phyloP scores from a whole-genome alignment of 2,113 vertebrate species.

The Budorcas taxicolor region DNA sequence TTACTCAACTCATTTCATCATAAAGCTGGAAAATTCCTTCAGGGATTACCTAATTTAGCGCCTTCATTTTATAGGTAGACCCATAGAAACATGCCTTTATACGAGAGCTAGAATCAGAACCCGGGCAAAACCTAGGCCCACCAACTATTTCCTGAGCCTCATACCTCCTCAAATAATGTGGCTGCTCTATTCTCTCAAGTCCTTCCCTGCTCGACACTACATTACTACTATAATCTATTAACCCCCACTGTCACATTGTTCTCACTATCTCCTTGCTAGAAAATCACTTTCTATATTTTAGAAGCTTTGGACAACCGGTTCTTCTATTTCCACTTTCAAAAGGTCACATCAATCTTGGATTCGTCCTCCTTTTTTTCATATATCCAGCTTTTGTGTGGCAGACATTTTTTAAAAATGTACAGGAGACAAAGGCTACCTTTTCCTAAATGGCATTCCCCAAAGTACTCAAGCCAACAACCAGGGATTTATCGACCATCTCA shows the following conservation, averaged over 20 bases:
- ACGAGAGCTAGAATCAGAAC: background rate
- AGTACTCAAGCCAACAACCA: constrained; percentile 17
- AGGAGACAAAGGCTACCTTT: constrained; percentile 27
- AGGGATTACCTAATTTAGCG: background rate
- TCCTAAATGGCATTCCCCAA: constrained; percentile 35
- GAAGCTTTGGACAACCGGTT: constrained; percentile 1
- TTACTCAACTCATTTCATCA: constrained; percentile 32
- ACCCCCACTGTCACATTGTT: background rate
- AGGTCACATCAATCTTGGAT: background rate
- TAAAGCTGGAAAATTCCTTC: constrained; percentile 40
- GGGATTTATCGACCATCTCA: background rate
- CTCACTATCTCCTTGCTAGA: background rate
- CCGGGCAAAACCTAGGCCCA: background rate
- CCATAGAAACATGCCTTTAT: background rate
- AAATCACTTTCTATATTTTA: constrained; percentile 8
- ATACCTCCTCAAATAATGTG: background rate
- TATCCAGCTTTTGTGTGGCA: constrained; percentile 22
- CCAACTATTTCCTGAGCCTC: background rate
- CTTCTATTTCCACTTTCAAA: constrained; percentile 39
- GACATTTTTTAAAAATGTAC: background rate
- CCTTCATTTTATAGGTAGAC: background rate
- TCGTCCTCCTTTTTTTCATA: background rate
- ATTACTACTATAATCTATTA: background rate
- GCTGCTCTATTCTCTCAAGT: background rate
- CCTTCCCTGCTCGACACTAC: background rate